A percentile compares a stretch with the other conserved stretches of the same genome.
These are phyloP conservation scores for Amblyraja radiata DNA, from an alignment of 2,797 vertebrate genomes.

Conservation along the genomic window DNA sequence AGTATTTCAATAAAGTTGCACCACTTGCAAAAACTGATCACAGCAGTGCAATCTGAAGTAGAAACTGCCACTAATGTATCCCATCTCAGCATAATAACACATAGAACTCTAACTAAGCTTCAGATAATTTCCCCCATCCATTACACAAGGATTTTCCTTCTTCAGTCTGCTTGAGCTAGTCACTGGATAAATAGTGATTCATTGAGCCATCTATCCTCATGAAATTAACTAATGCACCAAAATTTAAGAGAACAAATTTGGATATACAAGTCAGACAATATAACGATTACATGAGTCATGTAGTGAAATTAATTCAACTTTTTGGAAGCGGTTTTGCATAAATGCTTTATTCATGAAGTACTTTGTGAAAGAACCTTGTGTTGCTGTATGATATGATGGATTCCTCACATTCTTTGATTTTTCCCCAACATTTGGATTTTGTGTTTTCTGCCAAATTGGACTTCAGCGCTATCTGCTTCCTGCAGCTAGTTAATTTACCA, in stretches of 20 bases:
- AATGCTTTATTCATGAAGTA: neutral
- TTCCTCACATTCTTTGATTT: neutral
- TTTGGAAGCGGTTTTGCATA: neutral
- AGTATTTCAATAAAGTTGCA: neutral
- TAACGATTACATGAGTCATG: neutral
- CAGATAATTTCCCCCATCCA: neutral
- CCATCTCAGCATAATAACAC: neutral
- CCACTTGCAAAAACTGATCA: neutral
- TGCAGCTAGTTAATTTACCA: neutral
- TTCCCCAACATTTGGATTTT: neutral
- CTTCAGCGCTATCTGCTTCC: neutral
- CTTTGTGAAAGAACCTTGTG: neutral
- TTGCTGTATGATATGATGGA: neutral
- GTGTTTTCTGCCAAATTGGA: neutral
- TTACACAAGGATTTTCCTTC: neutral
- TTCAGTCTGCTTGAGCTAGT: neutral
- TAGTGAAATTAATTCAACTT: neutral
- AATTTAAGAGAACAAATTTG: constrained; percentile 18
- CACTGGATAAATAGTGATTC: neutral
- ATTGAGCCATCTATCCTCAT: neutral
- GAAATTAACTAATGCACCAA: neutral
- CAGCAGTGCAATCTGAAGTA: neutral
- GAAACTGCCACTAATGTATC: neutral
- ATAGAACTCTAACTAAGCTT: neutral
- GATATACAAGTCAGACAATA: neutral